These are phyloP conservation scores for Mixornis gularis DNA, from an alignment of 2,113 vertebrate species.

Conservation along the genomic window DNA sequence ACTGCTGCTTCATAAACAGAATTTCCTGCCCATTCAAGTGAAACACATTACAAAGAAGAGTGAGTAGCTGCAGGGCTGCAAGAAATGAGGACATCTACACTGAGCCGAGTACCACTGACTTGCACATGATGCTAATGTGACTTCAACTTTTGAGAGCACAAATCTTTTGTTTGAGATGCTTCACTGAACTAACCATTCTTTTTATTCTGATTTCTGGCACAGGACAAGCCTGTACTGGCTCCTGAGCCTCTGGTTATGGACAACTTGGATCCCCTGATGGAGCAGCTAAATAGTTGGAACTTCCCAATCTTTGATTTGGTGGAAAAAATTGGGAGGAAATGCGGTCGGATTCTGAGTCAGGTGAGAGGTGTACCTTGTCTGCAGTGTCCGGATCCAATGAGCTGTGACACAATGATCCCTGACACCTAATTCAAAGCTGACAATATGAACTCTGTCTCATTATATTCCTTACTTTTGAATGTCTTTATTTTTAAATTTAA, in stretches of 20 bases:
- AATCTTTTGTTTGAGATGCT: neutral
- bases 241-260: slow-evolving; percentile 93
- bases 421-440: neutral
- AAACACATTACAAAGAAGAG: neutral
- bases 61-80: slow-evolving; percentile 27
- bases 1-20: neutral
- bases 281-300: slow-evolving; percentile 95
- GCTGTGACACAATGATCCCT: neutral
- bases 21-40: slow-evolving; percentile 3
- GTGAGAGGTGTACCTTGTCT: slow-evolving; percentile 66
- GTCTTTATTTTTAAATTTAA: neutral
- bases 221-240: slow-evolving; percentile 89
- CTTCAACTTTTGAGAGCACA: neutral
- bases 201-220: slow-evolving; percentile 26
- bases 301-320: slow-evolving; percentile 95
- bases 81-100: neutral
- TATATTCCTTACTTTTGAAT: neutral
- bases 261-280: slow-evolving; percentile 86
- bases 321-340: slow-evolving; percentile 90
- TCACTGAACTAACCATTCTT: neutral
- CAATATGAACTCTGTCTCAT: neutral
- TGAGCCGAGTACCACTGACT: neutral
- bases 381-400: neutral
- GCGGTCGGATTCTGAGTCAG: slow-evolving; percentile 95
- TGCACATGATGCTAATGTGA: neutral